These are phyloP conservation scores for Hirtodrosophila duncani DNA, from an alignment of 2,888 invertebrate genomes.

Conservation along the genomic window DNA sequence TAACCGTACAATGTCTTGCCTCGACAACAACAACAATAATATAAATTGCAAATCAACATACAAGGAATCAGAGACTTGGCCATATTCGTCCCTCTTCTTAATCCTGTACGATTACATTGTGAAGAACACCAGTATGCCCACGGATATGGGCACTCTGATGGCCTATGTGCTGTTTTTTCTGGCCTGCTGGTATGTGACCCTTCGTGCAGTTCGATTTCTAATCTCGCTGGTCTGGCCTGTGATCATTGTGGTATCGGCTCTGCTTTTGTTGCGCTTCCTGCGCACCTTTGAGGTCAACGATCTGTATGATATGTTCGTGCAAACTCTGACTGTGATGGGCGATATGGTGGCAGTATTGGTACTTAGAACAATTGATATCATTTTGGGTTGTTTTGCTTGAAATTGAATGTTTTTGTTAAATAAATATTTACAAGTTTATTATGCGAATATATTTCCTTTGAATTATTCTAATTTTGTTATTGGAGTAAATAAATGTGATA, in stretches of 20 bases:
- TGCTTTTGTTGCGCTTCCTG: conserved; percentile 34
- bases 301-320: conserved; percentile 6
- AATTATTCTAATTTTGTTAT: no score
- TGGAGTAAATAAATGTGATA: no score
- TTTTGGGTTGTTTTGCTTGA: no score
- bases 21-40: no score
- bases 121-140: conserved; percentile 51
- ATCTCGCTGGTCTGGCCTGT: conserved; percentile 66
- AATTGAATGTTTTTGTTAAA: no score
- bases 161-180: conserved; percentile 56
- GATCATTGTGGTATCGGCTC: conserved; percentile 44
- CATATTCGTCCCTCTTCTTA: conserved; percentile 14
- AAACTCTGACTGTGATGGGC: not conserved
- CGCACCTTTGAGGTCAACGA: conserved; percentile 3
- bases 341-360: conserved; percentile 4
- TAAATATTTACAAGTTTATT: no score
- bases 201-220: conserved; percentile 51
- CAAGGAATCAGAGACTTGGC: conserved; percentile 12
- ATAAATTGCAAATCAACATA: not conserved
- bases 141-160: conserved; percentile 48
- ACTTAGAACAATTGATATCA: no score
- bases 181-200: conserved; percentile 58
- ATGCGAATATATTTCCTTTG: no score
- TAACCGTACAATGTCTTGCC: no score
- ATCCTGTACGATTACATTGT: conserved; percentile 57